These are phyloP conservation scores for Pogonophryne albipinna DNA, from an alignment of 2,797 vertebrate genomes.

Conservation along the genomic window DNA sequence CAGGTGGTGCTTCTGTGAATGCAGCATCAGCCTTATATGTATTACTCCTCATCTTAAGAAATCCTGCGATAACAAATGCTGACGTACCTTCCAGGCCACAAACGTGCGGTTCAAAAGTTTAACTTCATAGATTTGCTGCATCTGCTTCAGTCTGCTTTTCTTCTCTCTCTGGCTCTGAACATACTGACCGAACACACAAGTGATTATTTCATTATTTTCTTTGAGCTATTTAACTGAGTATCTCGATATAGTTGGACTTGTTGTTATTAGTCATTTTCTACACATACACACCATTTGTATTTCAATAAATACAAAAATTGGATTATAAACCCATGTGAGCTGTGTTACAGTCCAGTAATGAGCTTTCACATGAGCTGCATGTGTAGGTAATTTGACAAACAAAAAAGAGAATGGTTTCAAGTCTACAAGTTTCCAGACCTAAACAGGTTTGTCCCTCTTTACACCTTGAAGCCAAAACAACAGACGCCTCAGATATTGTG, in stretches of 20 bases:
- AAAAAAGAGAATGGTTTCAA: background rate
- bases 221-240: no score
- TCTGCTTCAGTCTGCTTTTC: slow-evolving; percentile 67
- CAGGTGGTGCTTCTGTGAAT: slow-evolving; percentile 82
- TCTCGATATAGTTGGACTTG: no score
- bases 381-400: background rate
- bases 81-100: slow-evolving; percentile 87
- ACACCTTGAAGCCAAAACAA: background rate
- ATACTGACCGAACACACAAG: slow-evolving; percentile 77
- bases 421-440: slow-evolving; percentile 6
- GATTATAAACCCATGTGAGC: background rate
- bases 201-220: background rate
- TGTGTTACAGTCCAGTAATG: background rate
- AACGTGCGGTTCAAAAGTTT: slow-evolving; percentile 77
- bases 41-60: background rate
- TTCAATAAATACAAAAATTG: background rate
- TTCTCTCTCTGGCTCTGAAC: slow-evolving; percentile 76
- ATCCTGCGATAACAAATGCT: background rate
- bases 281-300: background rate
- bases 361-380: background rate
- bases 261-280: background rate
- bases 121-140: slow-evolving; percentile 74
- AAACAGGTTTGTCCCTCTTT: background rate
- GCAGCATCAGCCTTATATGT: slow-evolving; percentile 16
- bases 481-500: background rate